Conservation (phyloP, 2,797 vertebrate species). For the Tokudaia muenninki region DNA sequence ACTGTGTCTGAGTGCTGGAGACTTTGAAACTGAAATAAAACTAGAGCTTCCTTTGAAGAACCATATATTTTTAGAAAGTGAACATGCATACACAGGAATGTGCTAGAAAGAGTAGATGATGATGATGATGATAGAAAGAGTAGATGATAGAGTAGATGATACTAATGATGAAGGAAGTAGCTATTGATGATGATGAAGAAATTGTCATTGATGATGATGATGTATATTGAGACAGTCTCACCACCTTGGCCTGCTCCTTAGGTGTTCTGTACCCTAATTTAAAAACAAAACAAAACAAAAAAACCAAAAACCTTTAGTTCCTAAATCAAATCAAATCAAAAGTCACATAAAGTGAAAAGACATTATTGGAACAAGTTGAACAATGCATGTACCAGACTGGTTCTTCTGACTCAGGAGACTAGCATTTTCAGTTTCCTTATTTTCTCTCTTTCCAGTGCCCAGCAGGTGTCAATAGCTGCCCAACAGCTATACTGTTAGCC, state of each 20-base stretch:
- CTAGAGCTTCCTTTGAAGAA: not conserved
- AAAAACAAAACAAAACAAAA: not conserved
- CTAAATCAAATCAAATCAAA: conserved; percentile 39
- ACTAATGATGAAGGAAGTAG: too few relatives aligned
- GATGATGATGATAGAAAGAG: not conserved
- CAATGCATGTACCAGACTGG: not conserved
- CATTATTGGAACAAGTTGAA: conserved; percentile 33
- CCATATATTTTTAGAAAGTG: not conserved
- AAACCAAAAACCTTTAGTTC: not conserved
- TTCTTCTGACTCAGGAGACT: not conserved
- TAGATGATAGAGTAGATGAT: too few relatives aligned
- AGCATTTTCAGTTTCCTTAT: not conserved
- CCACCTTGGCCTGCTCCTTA: not conserved
- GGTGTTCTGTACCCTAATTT: not conserved
- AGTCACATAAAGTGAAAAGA: conserved; percentile 5
- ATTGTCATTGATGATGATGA: not conserved
- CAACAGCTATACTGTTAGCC: not conserved
- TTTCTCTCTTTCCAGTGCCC: not conserved
- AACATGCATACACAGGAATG: not conserved
- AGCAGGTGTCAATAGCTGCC: not conserved
- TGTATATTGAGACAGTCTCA: not conserved
- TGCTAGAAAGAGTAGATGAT: not conserved
- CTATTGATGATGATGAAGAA: not conserved
- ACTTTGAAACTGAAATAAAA: conserved; percentile 42
- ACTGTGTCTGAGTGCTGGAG: not conserved